These are phyloP conservation scores for Monochamus alternatus DNA, from an alignment of 2,888 invertebrate species.

Conservation along the genomic window DNA sequence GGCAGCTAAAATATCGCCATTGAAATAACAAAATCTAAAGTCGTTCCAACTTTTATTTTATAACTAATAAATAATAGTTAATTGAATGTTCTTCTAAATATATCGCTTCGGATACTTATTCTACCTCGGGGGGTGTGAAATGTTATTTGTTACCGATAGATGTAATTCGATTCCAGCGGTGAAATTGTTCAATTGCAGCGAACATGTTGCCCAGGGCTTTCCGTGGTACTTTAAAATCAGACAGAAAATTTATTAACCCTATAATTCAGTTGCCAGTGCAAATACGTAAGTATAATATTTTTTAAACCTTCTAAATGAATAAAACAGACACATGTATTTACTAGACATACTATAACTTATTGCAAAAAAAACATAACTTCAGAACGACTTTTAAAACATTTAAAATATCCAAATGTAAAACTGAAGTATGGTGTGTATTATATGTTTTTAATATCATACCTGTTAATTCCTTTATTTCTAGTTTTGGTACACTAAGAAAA, in stretches of 20 bases:
- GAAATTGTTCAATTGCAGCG: constrained; percentile 39
- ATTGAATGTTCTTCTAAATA: constrained; percentile 7
- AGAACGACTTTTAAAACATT: too few relatives aligned
- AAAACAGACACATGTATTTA: too few relatives aligned
- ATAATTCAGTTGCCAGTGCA: background rate
- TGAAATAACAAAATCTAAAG: background rate
- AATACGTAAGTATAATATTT: too few relatives aligned
- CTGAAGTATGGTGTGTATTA: too few relatives aligned
- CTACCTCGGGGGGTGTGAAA: constrained; percentile 38
- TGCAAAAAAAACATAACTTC: too few relatives aligned
- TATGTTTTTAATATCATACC: too few relatives aligned
- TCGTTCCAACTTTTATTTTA: background rate
- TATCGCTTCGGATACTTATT: constrained; percentile 17
- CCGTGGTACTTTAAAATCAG: constrained; percentile 40
- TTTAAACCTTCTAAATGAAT: too few relatives aligned
- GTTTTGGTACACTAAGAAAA: too few relatives aligned
- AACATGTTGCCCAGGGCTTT: constrained; percentile 9
- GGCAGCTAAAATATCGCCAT: background rate
- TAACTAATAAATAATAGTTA: constrained; percentile 1
- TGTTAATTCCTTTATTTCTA: too few relatives aligned
- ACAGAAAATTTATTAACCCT: constrained; percentile 42
- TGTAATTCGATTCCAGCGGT: constrained; percentile 41
- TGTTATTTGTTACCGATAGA: constrained; percentile 40
- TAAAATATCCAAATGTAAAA: too few relatives aligned
- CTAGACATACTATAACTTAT: too few relatives aligned